phyloP scores from a whole-genome alignment of 2,797 vertebrate species.

The Argyrosomus regius region DNA sequence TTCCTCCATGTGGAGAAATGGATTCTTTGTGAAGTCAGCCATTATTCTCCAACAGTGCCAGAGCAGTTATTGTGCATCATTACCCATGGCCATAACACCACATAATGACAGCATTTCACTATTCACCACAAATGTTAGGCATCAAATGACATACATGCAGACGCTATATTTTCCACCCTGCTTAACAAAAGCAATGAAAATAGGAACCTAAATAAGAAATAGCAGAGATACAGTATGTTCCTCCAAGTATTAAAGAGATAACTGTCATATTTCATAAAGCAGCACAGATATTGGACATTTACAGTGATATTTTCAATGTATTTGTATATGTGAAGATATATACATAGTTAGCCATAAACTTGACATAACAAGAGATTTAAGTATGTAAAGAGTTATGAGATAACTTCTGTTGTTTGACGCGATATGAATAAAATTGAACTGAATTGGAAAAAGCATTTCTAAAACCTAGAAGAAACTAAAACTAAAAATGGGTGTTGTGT shows the following conservation, averaged over 20 bases:
- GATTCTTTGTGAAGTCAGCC: conserved; percentile 60
- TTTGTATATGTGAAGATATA: background rate
- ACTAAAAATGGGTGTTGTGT: no score
- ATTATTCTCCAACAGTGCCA: conserved; percentile 62
- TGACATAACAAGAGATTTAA: no score
- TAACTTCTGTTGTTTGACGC: no score
- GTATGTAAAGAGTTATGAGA: no score
- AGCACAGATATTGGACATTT: background rate
- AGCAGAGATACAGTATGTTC: background rate
- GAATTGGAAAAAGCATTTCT: no score
- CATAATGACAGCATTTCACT: conserved; percentile 65
- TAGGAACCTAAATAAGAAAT: conserved; percentile 39
- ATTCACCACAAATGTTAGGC: conserved; percentile 41
- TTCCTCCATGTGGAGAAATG: conserved; percentile 68
- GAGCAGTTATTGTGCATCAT: conserved; percentile 67
- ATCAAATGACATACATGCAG: conserved; percentile 43
- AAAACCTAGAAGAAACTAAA: no score
- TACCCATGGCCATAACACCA: conserved; percentile 65
- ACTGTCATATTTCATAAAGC: conserved; percentile 15
- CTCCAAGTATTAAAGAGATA: background rate
- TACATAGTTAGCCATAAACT: no score
- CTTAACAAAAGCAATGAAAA: conserved; percentile 49
- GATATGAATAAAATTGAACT: no score
- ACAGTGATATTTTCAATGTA: background rate
- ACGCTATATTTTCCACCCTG: conserved; percentile 38